Evolutionary conservation across 2,797 vertebrate genomes (phyloP), one percentile per base, ranked within the genome.

Genomic region (Typhlichthys subterraneus): DNA sequence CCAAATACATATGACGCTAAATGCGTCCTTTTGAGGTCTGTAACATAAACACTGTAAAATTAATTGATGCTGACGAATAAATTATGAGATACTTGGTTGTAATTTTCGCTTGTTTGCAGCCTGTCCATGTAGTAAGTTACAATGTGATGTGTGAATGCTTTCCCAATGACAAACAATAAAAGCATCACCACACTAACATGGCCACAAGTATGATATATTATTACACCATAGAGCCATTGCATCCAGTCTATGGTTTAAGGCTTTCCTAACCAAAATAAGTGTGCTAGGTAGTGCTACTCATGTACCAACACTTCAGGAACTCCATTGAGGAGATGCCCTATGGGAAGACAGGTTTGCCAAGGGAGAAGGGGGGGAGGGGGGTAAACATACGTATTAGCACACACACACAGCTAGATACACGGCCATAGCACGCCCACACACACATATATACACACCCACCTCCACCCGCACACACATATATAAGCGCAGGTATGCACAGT

Each of bases 291-390:
- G 5, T 29, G 56, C 48, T 53, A 49, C 48, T 53, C n/a, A 15
- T 45, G 38, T n/a, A 31, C 54, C 57, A 17, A 47, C 12, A 12
- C 12, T 63, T 59, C 63, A 45, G 10, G 61, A 68, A 48, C 19
- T 29, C 56, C 23, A 52, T n/a, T 65, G 23, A 23, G 23, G 23
- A 23, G 23, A 23, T 23, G 67, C 66, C 70, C 78, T 70, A 57
- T 48, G 64, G 67, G 53, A 70, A 76, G 65, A 12, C 19, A n/a
- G 12, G 9, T 55, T 60, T 63, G 69, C 70, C 69, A 50, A 50
- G 23, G 23, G 3, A 23, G 23, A 3, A 2, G 23, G 23, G 23
- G 19, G 19, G 19, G 19, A 33, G 52, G 67, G 64, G 64, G 3
- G 14, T 13, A 69, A 53, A 52, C 15, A 29, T 12, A 19, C 15